Base-by-base conservation (phyloP, 92 coral and sea anemone species). In the Meandrina meandrites region DNA sequence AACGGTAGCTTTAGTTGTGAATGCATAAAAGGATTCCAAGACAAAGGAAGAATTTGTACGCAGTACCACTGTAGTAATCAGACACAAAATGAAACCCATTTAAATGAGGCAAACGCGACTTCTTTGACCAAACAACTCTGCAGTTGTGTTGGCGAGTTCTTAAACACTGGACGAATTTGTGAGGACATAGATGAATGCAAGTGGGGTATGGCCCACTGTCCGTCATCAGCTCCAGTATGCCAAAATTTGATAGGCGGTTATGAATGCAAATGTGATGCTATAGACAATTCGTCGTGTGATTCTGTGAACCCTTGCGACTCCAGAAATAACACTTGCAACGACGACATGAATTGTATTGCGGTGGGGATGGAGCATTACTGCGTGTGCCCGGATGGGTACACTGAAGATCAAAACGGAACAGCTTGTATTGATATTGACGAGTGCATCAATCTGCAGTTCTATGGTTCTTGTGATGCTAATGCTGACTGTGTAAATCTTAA, bases 211-310 rank as follows among this genome's bases (percentile, higher is more conserved):
- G 86, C 58, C 67, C 62, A 62, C 47, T 92, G 94, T 48, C 94
- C 94, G 11, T 27, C 56, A 19, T 50, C 8, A 8, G 86, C 90
- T 27, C 94, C 94, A 28, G 69, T 92, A n/a, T 92, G 94, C 69
- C 81, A 86, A 60, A 92, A 92, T 83, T 76, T 91, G 31, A 28
- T 86, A 17, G 94, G 94, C 7, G 92, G 94, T 45, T 92, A 92
- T 79, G 94, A 89, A 66, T 92, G 94, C 81, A 86, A 92, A 76
- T 92, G 94, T 72, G 92, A 92, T 83, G 92, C 89, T 22, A 60
- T 64, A 14, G 68, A 67, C 48, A 92, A 92, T 70, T 28, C 79
- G 28, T 85, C 94, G 8, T 92, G 94, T 64, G 93, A 92, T 35
- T 19, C 50, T 16, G 90, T 92, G 32, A 89, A 86, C 53, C 94